Evolutionary conservation across 2,888 invertebrate species (phyloP), one percentile per base, ranked within the genome.

Genomic region (Dryobotodes eremita): DNA sequence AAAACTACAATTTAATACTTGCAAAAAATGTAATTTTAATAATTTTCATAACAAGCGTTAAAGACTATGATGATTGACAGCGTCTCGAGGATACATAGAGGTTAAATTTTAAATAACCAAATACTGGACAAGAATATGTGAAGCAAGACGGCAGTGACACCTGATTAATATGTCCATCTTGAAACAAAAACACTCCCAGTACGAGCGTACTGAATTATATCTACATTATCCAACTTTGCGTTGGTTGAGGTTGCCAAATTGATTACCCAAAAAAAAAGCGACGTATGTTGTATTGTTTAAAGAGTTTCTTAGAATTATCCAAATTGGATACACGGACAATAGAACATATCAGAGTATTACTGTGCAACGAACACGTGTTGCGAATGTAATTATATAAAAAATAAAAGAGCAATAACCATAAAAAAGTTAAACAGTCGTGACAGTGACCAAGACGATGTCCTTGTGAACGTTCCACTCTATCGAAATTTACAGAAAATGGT

Each of bases 401-500:
- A 85, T 79, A 79, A 76, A 86, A 79, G 26, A n/a, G 48, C 66
- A 61, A 65, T 82, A 77, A 77, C 36, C 74, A 73, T 85, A 92
- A 92, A 91, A 90, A 88, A 80, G 85, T 84, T 82, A 89, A 92
- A 93, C 90, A 93, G 88, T 88, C 91, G 88, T 93, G 94, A 94
- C 94, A 94, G 95, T 94, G 93, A 91, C 90, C 91, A 91, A 91
- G 87, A 88, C 80, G 79, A 86, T 89, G 94, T 93, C 94, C 94
- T 95, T 95, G 94, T 83, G 82, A 88, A 87, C 82, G 87, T 82
- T 87, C 82, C 89, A 87, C 88, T 84, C 77, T 86, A 78, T 82
- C 82, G 68, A 75, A 77, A 70, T 75, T 65, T 80, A 86, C 71
- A 77, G 86, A 85, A 85, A 81, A 87, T 83, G 50, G 66, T 71